Conservation (phyloP, 2,888 invertebrate species). For the Stegophylla sp. region DNA sequence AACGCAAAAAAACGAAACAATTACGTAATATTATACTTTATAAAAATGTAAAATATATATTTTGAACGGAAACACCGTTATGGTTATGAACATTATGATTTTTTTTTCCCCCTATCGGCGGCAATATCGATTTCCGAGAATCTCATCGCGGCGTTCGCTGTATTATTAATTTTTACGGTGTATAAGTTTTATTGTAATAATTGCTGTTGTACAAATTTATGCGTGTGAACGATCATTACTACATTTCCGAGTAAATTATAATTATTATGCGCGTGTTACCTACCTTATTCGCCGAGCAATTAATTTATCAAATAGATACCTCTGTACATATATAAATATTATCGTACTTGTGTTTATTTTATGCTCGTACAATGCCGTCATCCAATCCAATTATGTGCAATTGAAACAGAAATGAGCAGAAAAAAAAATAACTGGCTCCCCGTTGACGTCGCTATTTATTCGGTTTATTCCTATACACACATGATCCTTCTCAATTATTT, state of each 20-base stretch:
- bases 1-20: not conserved
- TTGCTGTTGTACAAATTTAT: not conserved
- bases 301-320: slow-evolving; percentile 18
- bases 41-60: slow-evolving; percentile 3
- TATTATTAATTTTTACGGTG: not conserved
- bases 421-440: slow-evolving; percentile 42
- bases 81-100: slow-evolving; percentile 1
- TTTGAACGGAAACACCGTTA: not conserved
- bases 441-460: slow-evolving; percentile 30
- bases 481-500: slow-evolving; percentile 40
- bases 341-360: not conserved
- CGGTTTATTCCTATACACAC: slow-evolving; percentile 26
- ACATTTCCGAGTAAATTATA: no score
- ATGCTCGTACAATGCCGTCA: slow-evolving; percentile 23
- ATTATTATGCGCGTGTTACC: no score
- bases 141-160: no score
- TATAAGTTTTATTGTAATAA: not conserved
- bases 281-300: not conserved
- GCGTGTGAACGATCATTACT: no score
- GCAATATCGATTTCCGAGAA: no score
- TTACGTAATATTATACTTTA: not conserved
- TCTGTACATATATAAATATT: no score
- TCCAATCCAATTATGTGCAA: slow-evolving; percentile 43
- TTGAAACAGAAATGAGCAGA: slow-evolving; percentile 25
- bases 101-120: not conserved